Evolutionary conservation across 2,113 vertebrate species (phyloP), one percentile per base, ranked within the genome.

Genomic region (Lophius piscatorius): DNA sequence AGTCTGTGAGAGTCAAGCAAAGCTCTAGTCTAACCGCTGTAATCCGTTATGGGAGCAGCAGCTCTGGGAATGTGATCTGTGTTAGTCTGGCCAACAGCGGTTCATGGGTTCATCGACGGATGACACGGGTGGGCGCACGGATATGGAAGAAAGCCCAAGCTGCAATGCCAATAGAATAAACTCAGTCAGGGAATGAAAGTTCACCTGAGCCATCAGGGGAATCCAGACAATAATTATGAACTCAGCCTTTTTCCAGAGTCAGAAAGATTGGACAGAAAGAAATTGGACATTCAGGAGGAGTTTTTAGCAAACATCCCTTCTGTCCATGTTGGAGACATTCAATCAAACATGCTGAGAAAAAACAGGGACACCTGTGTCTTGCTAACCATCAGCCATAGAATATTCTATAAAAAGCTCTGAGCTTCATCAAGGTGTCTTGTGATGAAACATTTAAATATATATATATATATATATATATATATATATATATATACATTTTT

Each of bases 1-100:
- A 9, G 36, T 63, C 31, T 36, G 33, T 46, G 47, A 66, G 35
- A 61, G 23, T 46, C 52, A 36, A 29, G 38, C 54, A 29, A 78
- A 85, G 40, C 8, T 14, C 47, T 28, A 69, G 62, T 40, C 78
- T 58, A 62, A 63, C 46, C 38, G 6, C 39, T 18, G 34, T 75
- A 78, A 82, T 80, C 64, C 71, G 28, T 33, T 28, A 57, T 47
- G 46, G 45, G 34, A 73, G 47, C 33, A 58, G 56, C 33, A 56
- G 60, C 23, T 61, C 71, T 64, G 22, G 39, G 50, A 73, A 75
- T 66, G 67, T 40, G 73, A 83, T 68, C 76, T 61, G 64, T 69
- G 76, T 71, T 67, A 78, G 56, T 71, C 62, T 68, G 76, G 41
- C 8, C 34, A 6, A 23, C 28, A 20, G 41, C 34, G 14, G n/a